phyloP scores from a whole-genome alignment of 2,113 vertebrate species.

The Xiphophorus hellerii region DNA sequence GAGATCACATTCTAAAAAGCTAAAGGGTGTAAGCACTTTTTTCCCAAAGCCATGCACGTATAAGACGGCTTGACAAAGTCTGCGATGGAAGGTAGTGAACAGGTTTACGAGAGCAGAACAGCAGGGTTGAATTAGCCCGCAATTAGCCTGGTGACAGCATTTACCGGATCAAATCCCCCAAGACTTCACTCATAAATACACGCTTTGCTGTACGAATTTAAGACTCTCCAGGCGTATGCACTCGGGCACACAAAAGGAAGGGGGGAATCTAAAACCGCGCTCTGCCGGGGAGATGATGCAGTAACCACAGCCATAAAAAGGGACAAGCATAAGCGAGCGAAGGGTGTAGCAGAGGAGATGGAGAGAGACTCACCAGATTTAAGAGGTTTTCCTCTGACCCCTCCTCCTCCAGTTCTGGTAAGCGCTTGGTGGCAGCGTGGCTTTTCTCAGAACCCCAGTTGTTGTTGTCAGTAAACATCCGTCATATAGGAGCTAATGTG shows the following conservation, averaged over 20 bases:
- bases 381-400: conserved; percentile 43
- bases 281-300: conserved; percentile 60
- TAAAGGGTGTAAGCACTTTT: no score
- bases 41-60: not conserved
- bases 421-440: conserved; percentile 54
- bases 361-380: conserved; percentile 48
- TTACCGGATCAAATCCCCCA: conserved; percentile 69
- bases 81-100: conserved; percentile 54
- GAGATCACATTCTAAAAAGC: not conserved
- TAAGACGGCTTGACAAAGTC: conserved; percentile 15
- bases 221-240: conserved; percentile 40
- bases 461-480: conserved; percentile 44
- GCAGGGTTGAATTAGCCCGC: conserved; percentile 77
- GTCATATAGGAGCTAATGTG: conserved; percentile 30
- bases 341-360: conserved; percentile 36
- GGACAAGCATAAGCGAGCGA: conserved; percentile 30
- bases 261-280: conserved; percentile 17
- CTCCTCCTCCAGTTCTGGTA: conserved; percentile 70
- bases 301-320: conserved; percentile 64
- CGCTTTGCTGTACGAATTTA: conserved; percentile 19
- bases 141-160: conserved; percentile 80
- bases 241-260: not conserved
- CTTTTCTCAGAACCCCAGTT: conserved; percentile 71
- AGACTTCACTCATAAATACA: conserved; percentile 62
- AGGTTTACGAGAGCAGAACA: conserved; percentile 70